These are phyloP conservation scores for Meteorus cinctellus DNA, from an alignment of 2,888 invertebrate species.

Conservation along the genomic window DNA sequence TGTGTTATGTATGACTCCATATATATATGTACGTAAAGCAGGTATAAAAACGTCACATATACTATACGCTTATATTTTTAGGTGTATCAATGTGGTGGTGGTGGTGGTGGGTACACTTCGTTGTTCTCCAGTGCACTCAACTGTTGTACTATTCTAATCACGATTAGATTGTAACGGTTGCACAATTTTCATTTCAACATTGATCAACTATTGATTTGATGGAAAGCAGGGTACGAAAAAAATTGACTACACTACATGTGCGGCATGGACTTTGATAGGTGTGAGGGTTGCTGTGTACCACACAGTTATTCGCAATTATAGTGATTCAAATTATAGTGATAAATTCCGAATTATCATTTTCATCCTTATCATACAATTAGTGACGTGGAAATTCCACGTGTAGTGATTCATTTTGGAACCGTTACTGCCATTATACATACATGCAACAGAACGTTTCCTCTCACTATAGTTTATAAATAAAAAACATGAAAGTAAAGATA, in stretches of 20 bases:
- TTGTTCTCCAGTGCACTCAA: not conserved
- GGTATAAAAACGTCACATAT: not conserved
- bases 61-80: too few relatives aligned
- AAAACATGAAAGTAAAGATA: not conserved
- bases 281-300: not conserved
- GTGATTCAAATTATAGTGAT: too few relatives aligned
- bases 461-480: not conserved
- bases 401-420: too few relatives aligned
- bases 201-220: not conserved
- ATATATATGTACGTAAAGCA: not conserved
- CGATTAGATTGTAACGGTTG: conserved; percentile 24
- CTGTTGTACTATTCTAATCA: not conserved
- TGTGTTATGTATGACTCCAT: too few relatives aligned
- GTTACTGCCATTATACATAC: too few relatives aligned
- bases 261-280: not conserved
- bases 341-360: too few relatives aligned
- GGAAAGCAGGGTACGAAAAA: too few relatives aligned
- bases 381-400: too few relatives aligned
- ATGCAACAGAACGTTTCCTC: not conserved
- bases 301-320: not conserved
- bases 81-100: too few relatives aligned
- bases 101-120: too few relatives aligned
- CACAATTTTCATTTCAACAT: conserved; percentile 18
- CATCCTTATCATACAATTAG: too few relatives aligned
- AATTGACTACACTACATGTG: not conserved